Conservation (phyloP, 92 coral and sea anemone species). For the Phenganax marumi region DNA sequence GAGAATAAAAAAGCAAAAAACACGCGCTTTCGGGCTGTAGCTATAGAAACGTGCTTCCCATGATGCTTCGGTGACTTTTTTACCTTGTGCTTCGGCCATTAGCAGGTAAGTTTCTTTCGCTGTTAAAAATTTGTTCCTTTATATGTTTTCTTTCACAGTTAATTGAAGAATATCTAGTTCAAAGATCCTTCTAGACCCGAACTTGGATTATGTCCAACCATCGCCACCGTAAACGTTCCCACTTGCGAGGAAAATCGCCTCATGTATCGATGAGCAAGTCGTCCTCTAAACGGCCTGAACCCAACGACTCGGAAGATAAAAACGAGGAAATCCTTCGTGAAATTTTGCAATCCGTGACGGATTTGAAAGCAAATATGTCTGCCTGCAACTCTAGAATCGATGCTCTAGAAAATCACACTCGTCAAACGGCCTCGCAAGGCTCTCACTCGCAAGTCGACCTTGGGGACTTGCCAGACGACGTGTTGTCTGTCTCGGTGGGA, state of each 20-base stretch:
- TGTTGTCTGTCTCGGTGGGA: background rate
- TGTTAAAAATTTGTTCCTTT: background rate
- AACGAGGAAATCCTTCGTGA: background rate
- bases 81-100: conserved; percentile 31
- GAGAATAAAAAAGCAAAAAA: too few relatives aligned
- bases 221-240: conserved; percentile 18
- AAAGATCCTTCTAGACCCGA: too few relatives aligned
- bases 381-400: conserved; percentile 12
- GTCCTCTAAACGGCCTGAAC: background rate
- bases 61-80: conserved; percentile 2
- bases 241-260: background rate
- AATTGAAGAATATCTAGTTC: background rate
- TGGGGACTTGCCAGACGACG: background rate
- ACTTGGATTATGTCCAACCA: background rate
- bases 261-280: background rate
- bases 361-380: conserved; percentile 2
- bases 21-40: background rate
- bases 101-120: conserved; percentile 6
- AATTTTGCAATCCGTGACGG: background rate
- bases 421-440: conserved; percentile 1
- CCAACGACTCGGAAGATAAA: background rate
- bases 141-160: background rate
- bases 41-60: background rate
- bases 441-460: background rate
- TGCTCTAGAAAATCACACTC: background rate